These are phyloP conservation scores for Fragum whitleyi DNA, from an alignment of 2,888 invertebrate species.

Conservation along the genomic window DNA sequence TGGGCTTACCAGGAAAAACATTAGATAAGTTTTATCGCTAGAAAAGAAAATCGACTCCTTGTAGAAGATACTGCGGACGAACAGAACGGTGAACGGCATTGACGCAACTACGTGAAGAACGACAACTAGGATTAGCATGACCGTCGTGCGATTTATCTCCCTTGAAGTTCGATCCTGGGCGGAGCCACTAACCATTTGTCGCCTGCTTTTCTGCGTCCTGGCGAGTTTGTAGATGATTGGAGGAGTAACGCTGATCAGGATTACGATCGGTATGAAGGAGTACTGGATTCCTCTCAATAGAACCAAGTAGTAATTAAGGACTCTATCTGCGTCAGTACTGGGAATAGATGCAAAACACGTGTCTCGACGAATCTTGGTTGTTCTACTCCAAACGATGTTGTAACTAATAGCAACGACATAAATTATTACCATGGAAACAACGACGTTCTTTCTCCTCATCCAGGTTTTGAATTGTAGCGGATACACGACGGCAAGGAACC, in stretches of 20 bases:
- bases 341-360: neutral
- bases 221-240: neutral
- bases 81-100: conserved; percentile 11
- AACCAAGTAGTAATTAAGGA: neutral
- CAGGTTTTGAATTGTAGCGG: neutral
- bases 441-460: neutral
- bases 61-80: conserved; percentile 8
- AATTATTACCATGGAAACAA: neutral
- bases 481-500: conserved; percentile 32
- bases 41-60: conserved; percentile 4
- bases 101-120: conserved; percentile 1
- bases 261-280: conserved; percentile 14
- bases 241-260: conserved; percentile 3
- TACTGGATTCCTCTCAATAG: conserved; percentile 5
- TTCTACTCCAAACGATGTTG: neutral
- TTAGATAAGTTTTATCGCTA: neutral
- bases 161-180: neutral
- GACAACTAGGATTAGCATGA: neutral
- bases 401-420: conserved; percentile 2
- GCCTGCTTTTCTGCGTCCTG: neutral
- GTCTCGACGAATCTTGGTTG: neutral
- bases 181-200: neutral
- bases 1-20: conserved; percentile 15
- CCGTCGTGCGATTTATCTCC: neutral
- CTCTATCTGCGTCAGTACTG: neutral